phyloP scores from a whole-genome alignment of 2,888 invertebrate species.

The Campoplex nolae region DNA sequence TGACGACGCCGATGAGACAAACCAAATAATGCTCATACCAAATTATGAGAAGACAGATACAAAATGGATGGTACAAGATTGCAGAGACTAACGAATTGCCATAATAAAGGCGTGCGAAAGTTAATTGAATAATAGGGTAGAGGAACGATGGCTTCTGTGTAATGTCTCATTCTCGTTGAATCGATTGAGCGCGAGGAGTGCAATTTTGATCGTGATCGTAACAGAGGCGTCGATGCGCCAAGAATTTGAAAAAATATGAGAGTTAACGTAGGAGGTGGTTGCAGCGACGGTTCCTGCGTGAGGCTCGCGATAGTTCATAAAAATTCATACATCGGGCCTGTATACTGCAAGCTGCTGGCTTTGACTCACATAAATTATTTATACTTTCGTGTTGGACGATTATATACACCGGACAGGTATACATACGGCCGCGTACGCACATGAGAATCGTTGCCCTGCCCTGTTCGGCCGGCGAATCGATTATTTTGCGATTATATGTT shows the following conservation, averaged over 20 bases:
- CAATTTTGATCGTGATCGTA: conserved; percentile 31
- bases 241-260: conserved; percentile 57
- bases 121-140: conserved; percentile 37
- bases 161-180: conserved; percentile 67
- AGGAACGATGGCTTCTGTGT: conserved; percentile 6
- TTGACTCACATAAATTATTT: conserved; percentile 73
- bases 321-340: conserved; percentile 71
- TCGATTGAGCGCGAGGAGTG: not conserved
- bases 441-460: conserved; percentile 38
- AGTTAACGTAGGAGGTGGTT: conserved; percentile 49
- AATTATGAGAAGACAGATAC: not conserved
- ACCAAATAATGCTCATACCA: no score
- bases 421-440: not conserved
- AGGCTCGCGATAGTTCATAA: conserved; percentile 70
- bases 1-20: no score
- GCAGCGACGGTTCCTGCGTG: conserved; percentile 40
- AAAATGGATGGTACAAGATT: not conserved
- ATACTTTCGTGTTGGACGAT: conserved; percentile 69
- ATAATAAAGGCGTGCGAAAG: not conserved
- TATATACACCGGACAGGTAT: conserved; percentile 57
- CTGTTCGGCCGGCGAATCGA: conserved; percentile 59
- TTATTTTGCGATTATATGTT: conserved; percentile 69
- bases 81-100: not conserved
- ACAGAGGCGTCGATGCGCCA: conserved; percentile 42
- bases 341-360: conserved; percentile 54